These are phyloP conservation scores for Dolichopus griseipennis DNA, from an alignment of 2,888 invertebrate genomes.

Conservation along the genomic window DNA sequence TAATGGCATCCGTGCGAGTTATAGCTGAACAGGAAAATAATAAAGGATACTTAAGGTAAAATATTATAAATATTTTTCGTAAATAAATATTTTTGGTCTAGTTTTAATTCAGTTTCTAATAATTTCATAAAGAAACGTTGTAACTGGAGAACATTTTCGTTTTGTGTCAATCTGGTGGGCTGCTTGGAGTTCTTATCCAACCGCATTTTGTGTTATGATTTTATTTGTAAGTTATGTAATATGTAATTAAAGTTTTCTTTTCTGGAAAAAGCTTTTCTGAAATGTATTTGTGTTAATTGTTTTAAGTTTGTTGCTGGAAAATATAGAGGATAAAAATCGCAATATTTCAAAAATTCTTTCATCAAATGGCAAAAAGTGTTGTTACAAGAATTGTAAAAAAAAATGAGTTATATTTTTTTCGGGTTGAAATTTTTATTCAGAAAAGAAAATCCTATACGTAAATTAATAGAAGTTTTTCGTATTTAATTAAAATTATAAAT, in stretches of 20 bases:
- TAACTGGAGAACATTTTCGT: slow-evolving; percentile 95
- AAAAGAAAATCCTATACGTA: no score
- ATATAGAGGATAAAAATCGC: background rate
- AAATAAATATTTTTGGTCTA: background rate
- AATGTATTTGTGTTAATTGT: background rate
- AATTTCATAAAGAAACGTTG: slow-evolving; percentile 75
- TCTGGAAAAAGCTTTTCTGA: no score
- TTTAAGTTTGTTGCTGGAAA: background rate
- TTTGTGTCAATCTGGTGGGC: slow-evolving; percentile 98
- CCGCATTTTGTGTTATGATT: slow-evolving; percentile 95
- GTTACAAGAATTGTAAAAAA: no score
- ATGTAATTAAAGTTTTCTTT: no score
- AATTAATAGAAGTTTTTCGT: slow-evolving; percentile 20
- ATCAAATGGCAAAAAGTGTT: no score
- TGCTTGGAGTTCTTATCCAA: slow-evolving; percentile 87
- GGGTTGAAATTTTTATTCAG: no score
- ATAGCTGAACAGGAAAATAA: slow-evolving; percentile 94
- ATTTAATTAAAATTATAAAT: no score
- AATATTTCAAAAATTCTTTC: no score
- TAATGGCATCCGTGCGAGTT: slow-evolving; percentile 93
- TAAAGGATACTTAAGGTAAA: slow-evolving; percentile 79
- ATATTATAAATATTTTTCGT: no score
- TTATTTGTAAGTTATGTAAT: slow-evolving; percentile 78
- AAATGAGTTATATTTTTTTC: no score
- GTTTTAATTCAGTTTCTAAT: background rate